Conservation (phyloP, 1,140 invertebrate species). For the Hermetia illucens region DNA sequence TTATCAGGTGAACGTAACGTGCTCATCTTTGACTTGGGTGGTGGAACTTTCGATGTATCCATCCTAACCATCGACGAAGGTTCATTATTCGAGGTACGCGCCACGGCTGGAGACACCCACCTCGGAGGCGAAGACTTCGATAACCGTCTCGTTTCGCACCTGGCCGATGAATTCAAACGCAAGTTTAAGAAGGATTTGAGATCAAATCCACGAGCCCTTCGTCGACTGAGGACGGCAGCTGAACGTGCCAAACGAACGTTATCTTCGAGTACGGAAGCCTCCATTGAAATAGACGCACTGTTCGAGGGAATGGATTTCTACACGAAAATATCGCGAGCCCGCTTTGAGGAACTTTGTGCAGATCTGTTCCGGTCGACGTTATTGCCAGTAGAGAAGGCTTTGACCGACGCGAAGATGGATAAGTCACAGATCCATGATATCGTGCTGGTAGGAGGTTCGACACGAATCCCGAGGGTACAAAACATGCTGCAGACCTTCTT, state of each 20-base stretch:
- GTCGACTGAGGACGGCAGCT: constrained; percentile 59
- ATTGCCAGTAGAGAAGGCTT: constrained; percentile 54
- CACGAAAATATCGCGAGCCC: constrained; percentile 65
- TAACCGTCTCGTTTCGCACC: constrained; percentile 67
- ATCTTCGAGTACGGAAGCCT: constrained; percentile 51
- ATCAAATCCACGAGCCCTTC: constrained; percentile 57
- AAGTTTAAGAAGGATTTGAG: constrained; percentile 70
- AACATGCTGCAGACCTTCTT: constrained; percentile 47
- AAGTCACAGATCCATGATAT: constrained; percentile 50
- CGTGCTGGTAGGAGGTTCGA: constrained; percentile 48
- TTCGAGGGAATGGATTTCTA: constrained; percentile 72
- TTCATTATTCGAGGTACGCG: constrained; percentile 59
- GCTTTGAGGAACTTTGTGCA: constrained; percentile 74
- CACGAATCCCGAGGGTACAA: constrained; percentile 48
- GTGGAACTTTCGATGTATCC: constrained; percentile 73
- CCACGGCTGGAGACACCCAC: constrained; percentile 63
- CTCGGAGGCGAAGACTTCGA: constrained; percentile 65
- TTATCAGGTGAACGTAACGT: constrained; percentile 60
- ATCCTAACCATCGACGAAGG: constrained; percentile 77
- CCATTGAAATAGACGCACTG: constrained; percentile 57
- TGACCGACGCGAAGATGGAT: constrained; percentile 61
- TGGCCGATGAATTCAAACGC: constrained; percentile 62
- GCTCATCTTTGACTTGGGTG: constrained; percentile 58
- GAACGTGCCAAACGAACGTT: constrained; percentile 54
- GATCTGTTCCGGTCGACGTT: constrained; percentile 62